Base-by-base conservation (phyloP, 2,888 invertebrate species). In the Tenthredo scrophulariae region DNA sequence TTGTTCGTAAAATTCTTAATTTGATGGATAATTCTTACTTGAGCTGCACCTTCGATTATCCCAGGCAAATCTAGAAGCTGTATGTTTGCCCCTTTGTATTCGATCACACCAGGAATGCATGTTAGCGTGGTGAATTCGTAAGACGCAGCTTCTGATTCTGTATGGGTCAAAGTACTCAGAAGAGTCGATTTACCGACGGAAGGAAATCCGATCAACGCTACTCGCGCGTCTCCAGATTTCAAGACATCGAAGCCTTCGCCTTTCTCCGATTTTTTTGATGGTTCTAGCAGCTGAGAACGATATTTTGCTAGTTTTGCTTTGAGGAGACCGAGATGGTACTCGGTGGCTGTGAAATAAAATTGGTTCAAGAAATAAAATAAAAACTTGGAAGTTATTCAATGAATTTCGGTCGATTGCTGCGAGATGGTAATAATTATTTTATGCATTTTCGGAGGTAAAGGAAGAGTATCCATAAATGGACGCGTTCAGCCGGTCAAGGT, bases 41-140 rank as follows among this genome's bases (percentile, higher is more conserved):
- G 99, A 1, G 99, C 97, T 87, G 99, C 99, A 86, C 99, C 99
- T 95, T 99, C 99, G 93, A 99, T 99, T 93, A 99, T 99, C 92
- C 99, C 99, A 85, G 99, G 99, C 92, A 99, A 95, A 96, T 99
- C 99, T 0, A 99, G 96, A 87, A 99, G 94, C 93, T 99, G 99
- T 92, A 99, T 99, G 92, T 99, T 99, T 58, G 99, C 99, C 72
- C 99, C 99, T 92, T 99, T 97, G 93, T 99, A 99, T 93, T 99
- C 98, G 88, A 99, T 99, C 1, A 99, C 99, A 83, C 99, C 99
- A 3, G 99, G 99, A 91, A 99, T 99, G 94, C 99, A 99, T 10
- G 99, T 99, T 85, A 99, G 94, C 0, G 99, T 99, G 87, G 99
- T 99, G 94, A 99, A 99, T 94, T 99, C 99, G 93, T 99, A 99